Percentiles rank a stretch among this genome's conserved stretches.
phyloP scores from a whole-genome alignment of 2,113 vertebrate species.

The Brachirus orientalis region DNA sequence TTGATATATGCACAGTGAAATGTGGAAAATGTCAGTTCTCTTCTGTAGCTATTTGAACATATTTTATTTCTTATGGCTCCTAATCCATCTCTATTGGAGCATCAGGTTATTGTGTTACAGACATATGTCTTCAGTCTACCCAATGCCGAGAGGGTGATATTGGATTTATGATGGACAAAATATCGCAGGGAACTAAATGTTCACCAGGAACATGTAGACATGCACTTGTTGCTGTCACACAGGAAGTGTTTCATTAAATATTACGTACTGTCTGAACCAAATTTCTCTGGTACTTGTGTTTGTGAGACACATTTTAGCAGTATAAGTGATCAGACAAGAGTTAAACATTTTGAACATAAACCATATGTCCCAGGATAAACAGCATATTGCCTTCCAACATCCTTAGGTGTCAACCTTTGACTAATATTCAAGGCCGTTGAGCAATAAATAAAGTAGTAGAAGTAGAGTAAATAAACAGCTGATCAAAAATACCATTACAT shows the following conservation, averaged over 20 bases:
- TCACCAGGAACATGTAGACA: slow-evolving; percentile 62
- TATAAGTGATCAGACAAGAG: slow-evolving; percentile 20
- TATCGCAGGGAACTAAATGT: slow-evolving; percentile 58
- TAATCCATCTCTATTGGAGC: slow-evolving; percentile 79
- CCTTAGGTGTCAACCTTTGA: no score
- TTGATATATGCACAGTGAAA: slow-evolving; percentile 71
- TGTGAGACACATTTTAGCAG: background rate
- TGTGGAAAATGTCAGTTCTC: slow-evolving; percentile 72
- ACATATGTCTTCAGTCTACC: slow-evolving; percentile 77
- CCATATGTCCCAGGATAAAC: slow-evolving; percentile 7
- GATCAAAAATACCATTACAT: no score
- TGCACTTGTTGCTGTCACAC: slow-evolving; percentile 62
- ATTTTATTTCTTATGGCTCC: slow-evolving; percentile 66
- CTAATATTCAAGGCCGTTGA: no score
- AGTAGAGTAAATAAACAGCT: no score
- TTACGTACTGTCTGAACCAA: slow-evolving; percentile 6
- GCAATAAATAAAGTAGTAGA: no score
- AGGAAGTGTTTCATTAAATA: slow-evolving; percentile 32
- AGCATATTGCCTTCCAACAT: no score
- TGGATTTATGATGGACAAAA: slow-evolving; percentile 65
- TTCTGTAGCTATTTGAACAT: slow-evolving; percentile 68
- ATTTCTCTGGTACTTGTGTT: no score
- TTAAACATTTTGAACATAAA: slow-evolving; percentile 25
- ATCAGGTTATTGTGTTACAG: slow-evolving; percentile 77
- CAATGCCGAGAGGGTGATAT: slow-evolving; percentile 74